Evolutionary conservation across 2,797 vertebrate genomes (phyloP), one percentile per base, ranked within the genome.

Genomic region (Pangasius macronema): DNA sequence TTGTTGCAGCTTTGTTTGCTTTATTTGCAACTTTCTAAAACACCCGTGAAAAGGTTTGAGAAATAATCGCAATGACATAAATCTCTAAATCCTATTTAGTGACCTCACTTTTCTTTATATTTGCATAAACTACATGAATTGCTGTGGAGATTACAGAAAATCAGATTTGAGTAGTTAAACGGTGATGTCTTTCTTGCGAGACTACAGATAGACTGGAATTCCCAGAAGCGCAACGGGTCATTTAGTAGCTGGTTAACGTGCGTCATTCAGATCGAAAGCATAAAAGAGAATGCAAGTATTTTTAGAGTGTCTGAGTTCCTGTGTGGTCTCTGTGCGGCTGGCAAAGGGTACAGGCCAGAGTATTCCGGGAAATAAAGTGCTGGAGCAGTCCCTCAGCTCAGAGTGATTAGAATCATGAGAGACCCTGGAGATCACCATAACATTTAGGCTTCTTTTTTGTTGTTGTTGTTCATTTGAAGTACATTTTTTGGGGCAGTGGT

Each of bases 261-360:
- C 63, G 70, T 85, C 86, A 86, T 87, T 85, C 67, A 82, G 70
- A 83, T 89, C 80, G 49, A 81, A 87, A 82, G 85, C 70, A 83
- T 90, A 87, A 88, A 88, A 76, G 88, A 20, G 88, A 85, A 87
- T 75, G 72, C 65, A 73, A 80, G 83, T 91, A 91, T 91, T 91
- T 91, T 89, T 91, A 89, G 90, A 91, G 88, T 22, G 77, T 27
- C 81, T 79, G 13, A 63, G 86, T 85, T 81, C 87, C 88, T 91
- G 89, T 90, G 89, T 92, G 91, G 89, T 90, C 84, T 76, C 83
- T 84, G 85, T 87, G 87, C 77, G 82, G 68, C 79, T 88, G 87
- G 85, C 77, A 59, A 65, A 55, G 80, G 86, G 76, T 82, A 88
- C 86, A 11, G 27, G 77, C 83, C 61, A 87, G 67, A 70, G 87